Evolutionary conservation across 2,797 vertebrate species (phyloP).

Genomic region (Acipenser ruthenus): DNA sequence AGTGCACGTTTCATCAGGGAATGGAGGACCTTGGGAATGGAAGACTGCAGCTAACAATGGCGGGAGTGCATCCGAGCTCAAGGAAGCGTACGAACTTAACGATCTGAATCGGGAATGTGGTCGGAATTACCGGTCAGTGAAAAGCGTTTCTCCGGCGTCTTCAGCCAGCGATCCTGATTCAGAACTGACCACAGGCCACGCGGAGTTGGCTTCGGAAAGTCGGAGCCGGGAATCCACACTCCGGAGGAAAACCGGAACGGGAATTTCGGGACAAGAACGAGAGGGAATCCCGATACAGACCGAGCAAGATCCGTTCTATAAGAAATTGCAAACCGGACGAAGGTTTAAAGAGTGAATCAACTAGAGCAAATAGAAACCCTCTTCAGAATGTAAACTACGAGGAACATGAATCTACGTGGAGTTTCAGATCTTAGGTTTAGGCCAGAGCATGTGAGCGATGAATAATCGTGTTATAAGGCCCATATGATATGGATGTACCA

Average conservation of each 20-base stretch:
- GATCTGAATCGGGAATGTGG: constrained; percentile 62
- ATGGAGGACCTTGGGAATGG: constrained; percentile 67
- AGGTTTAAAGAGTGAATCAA: constrained; percentile 63
- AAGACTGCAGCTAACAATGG: constrained; percentile 52
- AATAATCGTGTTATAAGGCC: too few relatives aligned
- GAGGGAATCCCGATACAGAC: constrained; percentile 40
- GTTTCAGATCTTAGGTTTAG: too few relatives aligned
- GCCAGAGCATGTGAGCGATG: too few relatives aligned
- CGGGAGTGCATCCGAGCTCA: constrained; percentile 38
- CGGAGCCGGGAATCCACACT: constrained; percentile 74
- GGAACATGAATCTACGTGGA: too few relatives aligned
- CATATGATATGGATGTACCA: too few relatives aligned
- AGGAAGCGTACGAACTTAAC: constrained; percentile 64
- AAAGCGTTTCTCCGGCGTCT: constrained; percentile 59
- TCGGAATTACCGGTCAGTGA: constrained; percentile 52
- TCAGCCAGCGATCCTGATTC: constrained; percentile 60
- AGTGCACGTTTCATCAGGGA: constrained; percentile 60
- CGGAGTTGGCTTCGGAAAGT: constrained; percentile 44
- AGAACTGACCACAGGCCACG: constrained; percentile 36
- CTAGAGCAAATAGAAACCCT: too few relatives aligned
- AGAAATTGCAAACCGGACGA: constrained; percentile 70
- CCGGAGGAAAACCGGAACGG: constrained; percentile 57
- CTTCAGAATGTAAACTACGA: too few relatives aligned
- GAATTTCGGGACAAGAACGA: constrained; percentile 44
- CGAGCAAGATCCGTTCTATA: constrained; percentile 81